Percentiles rank a stretch among this genome's conserved stretches.
phyloP scores from a whole-genome alignment of 1,140 invertebrate species.

The Pseudoatta argentina region DNA sequence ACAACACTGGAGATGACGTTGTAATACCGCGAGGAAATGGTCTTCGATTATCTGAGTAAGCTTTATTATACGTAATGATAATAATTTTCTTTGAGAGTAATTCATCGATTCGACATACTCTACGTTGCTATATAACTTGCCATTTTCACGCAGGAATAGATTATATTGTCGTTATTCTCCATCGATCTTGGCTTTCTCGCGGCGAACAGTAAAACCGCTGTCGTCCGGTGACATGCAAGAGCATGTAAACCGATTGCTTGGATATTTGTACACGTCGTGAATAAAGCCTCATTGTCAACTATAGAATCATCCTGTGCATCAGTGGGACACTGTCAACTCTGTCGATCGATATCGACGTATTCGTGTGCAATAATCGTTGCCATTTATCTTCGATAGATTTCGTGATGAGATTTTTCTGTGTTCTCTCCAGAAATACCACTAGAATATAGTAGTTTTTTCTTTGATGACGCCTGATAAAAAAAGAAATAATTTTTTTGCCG shows the following conservation, averaged over 20 bases:
- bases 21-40: neutral
- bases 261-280: slow-evolving; percentile 43
- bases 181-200: neutral
- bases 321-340: slow-evolving; percentile 12
- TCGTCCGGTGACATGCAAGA: neutral
- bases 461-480: neutral
- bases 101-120: no score
- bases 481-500: neutral
- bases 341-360: slow-evolving; percentile 31
- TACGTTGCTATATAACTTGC: neutral
- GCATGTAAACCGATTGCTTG: slow-evolving; percentile 17
- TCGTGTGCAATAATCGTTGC: neutral
- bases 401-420: neutral
- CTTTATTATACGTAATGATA: neutral
- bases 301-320: neutral
- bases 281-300: slow-evolving; percentile 48
- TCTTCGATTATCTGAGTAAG: neutral
- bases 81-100: neutral
- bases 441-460: neutral
- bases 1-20: no score
- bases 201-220: neutral
- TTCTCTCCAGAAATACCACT: neutral
- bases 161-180: slow-evolving; percentile 5
- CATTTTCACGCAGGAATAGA: slow-evolving; percentile 4
- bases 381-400: slow-evolving; percentile 11